Conservation (phyloP, 2,888 invertebrate species). For the Protonemura montana region DNA sequence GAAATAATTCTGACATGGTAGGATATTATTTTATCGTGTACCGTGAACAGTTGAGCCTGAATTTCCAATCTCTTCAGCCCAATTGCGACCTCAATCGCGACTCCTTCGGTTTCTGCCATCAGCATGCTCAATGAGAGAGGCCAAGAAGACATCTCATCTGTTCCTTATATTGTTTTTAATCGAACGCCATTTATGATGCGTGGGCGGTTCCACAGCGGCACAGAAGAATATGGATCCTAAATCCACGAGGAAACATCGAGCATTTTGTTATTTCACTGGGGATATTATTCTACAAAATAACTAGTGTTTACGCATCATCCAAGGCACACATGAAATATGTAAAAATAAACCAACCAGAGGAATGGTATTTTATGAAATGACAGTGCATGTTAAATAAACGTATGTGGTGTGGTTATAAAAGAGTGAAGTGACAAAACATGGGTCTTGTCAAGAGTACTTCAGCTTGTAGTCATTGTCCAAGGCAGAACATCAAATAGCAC, state of each 20-base stretch:
- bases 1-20: neutral
- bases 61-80: neutral
- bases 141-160: neutral
- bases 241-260: neutral
- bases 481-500: slow-evolving; percentile 7
- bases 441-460: slow-evolving; percentile 7
- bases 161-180: neutral
- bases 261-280: neutral
- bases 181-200: neutral
- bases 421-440: neutral
- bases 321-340: neutral
- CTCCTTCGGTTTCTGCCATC: neutral
- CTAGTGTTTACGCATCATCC: neutral
- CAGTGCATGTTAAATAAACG: slow-evolving; percentile 12
- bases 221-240: neutral
- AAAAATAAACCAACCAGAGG: neutral
- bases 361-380: slow-evolving; percentile 7
- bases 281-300: neutral
- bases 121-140: neutral
- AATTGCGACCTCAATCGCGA: neutral
- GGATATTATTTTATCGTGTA: neutral
- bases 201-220: neutral
- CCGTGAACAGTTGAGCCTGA: neutral
- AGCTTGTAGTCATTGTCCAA: slow-evolving; percentile 7
- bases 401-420: neutral